Conservation (phyloP, 2,797 vertebrate species). For the Rhinophrynus dorsalis region DNA sequence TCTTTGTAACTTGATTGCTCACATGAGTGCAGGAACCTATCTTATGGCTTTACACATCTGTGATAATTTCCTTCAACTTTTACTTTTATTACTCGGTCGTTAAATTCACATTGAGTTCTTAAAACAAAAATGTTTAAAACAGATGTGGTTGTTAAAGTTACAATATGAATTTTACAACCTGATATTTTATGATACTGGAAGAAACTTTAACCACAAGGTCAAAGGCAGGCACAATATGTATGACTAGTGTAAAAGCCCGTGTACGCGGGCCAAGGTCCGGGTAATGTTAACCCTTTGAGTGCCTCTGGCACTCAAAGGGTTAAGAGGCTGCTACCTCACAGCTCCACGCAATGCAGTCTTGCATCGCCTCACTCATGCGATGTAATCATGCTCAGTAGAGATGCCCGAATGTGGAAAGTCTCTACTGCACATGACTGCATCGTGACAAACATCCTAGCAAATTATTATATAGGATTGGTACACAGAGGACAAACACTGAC, state of each 20-base stretch:
- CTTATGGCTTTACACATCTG: conserved; percentile 78
- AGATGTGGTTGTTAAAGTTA: conserved; percentile 80
- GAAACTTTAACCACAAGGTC: conserved; percentile 68
- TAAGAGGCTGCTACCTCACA: too few relatives aligned
- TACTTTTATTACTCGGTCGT: conserved; percentile 73
- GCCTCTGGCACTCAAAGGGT: too few relatives aligned
- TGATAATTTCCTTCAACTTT: conserved; percentile 82
- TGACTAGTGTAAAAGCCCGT: too few relatives aligned
- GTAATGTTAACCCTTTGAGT: too few relatives aligned
- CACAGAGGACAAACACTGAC: neutral
- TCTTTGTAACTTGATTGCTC: conserved; percentile 74
- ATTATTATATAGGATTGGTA: too few relatives aligned
- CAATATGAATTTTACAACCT: conserved; percentile 79
- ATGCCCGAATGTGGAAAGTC: too few relatives aligned
- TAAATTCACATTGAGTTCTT: conserved; percentile 78
- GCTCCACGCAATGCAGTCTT: too few relatives aligned
- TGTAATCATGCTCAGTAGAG: too few relatives aligned
- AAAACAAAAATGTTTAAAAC: conserved; percentile 79
- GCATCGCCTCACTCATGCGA: too few relatives aligned
- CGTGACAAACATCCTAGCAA: too few relatives aligned
- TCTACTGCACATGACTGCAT: too few relatives aligned
- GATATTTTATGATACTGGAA: conserved; percentile 70
- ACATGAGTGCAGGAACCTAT: conserved; percentile 69
- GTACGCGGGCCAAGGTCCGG: too few relatives aligned
- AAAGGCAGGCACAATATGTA: conserved; percentile 53